Evolutionary conservation across 23 tunicate genomes (phyloP).

Genomic region (Styela plicata): DNA sequence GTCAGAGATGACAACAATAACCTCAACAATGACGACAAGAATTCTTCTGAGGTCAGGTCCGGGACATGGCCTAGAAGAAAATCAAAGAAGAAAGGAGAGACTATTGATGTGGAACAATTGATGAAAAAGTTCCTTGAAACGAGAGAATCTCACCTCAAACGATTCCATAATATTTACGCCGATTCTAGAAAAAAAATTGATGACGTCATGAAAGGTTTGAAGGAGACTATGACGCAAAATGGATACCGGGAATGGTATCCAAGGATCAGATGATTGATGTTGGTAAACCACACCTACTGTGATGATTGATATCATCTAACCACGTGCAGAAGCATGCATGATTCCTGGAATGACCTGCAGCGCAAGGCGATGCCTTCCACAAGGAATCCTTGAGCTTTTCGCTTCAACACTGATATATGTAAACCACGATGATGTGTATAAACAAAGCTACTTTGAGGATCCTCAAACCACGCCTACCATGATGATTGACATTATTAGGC

Average conservation of each 20-base stretch:
- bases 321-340: background rate
- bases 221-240: conserved; percentile 15
- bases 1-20: background rate
- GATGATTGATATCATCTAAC: background rate
- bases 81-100: background rate
- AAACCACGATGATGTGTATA: no score
- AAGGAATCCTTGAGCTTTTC: no score
- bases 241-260: conserved; percentile 24
- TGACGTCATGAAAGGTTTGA: background rate
- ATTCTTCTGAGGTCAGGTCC: background rate
- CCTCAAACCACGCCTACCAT: background rate
- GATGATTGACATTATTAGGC: background rate
- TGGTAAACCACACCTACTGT: background rate
- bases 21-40: background rate
- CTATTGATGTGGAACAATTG: conserved; percentile 2
- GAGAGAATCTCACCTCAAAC: conserved; percentile 1
- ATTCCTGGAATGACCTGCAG: no score
- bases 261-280: conserved; percentile 5
- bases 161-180: conserved; percentile 6
- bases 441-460: no score
- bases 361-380: no score
- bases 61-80: background rate
- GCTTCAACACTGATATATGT: no score
- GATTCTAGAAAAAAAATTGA: conserved; percentile 16
- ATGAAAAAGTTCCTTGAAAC: conserved; percentile 3